phyloP scores from a whole-genome alignment of 2,797 vertebrate species.

The Galaxias olidus region DNA sequence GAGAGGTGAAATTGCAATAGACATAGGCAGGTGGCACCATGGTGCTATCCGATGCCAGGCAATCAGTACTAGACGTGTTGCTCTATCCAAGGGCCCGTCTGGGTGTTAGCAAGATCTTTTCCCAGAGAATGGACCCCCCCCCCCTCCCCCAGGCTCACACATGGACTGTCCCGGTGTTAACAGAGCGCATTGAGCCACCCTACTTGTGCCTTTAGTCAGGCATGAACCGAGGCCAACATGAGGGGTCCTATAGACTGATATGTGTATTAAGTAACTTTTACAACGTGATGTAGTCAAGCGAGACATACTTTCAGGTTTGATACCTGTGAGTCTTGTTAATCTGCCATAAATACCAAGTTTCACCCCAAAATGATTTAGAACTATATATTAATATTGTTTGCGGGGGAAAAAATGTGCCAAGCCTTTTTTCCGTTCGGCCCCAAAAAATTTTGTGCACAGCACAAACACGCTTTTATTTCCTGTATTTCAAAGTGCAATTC shows the following conservation, averaged over 20 bases:
- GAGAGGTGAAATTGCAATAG: slow-evolving; percentile 36
- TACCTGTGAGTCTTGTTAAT: too few relatives aligned
- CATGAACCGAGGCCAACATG: too few relatives aligned
- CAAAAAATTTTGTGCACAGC: slow-evolving; percentile 24
- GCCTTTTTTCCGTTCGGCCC: slow-evolving; percentile 23
- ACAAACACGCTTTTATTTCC: slow-evolving; percentile 49
- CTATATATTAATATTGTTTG: too few relatives aligned
- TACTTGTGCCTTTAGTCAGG: not conserved
- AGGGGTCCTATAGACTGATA: too few relatives aligned
- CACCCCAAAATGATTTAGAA: too few relatives aligned
- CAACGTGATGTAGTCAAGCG: too few relatives aligned
- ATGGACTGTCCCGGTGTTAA: not conserved
- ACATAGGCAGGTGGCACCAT: slow-evolving; percentile 29
- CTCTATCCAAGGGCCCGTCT: not conserved
- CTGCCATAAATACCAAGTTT: too few relatives aligned
- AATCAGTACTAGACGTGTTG: not conserved
- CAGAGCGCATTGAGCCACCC: not conserved
- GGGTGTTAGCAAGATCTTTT: not conserved
- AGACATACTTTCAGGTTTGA: too few relatives aligned
- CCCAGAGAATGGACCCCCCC: not conserved
- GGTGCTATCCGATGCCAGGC: slow-evolving; percentile 27
- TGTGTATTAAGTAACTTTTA: too few relatives aligned
- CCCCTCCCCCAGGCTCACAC: not conserved
- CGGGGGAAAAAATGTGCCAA: not conserved
- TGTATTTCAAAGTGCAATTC: slow-evolving; percentile 46